Evolutionary conservation across 2,113 vertebrate genomes (phyloP).

Genomic region (Sinocyclocheilus anophthalmus): DNA sequence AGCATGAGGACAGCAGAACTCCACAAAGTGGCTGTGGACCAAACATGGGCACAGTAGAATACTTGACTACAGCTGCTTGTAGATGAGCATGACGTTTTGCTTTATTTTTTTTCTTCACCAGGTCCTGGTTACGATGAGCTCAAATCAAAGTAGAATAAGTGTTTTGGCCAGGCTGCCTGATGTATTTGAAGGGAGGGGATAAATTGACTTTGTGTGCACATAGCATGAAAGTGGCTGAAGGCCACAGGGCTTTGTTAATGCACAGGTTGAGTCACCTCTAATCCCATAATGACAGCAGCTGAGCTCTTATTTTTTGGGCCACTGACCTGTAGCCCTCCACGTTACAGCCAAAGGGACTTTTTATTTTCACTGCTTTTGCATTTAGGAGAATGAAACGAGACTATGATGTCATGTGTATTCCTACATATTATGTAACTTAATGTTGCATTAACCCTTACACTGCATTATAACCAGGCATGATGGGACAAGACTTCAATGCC

Average conservation of each 20-base stretch:
- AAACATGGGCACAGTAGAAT: background rate
- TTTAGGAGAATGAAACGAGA: background rate
- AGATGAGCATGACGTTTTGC: background rate
- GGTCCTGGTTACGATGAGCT: background rate
- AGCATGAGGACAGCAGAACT: background rate
- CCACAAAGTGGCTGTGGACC: slow-evolving; percentile 12
- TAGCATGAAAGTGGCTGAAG: background rate
- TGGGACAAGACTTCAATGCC: background rate
- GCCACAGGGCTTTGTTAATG: background rate
- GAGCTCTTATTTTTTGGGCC: slow-evolving; percentile 32
- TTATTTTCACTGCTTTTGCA: too few species aligned
- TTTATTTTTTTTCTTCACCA: background rate
- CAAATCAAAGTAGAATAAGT: background rate
- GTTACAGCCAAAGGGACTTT: background rate
- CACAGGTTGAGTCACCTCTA: slow-evolving; percentile 41
- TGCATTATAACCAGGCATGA: background rate
- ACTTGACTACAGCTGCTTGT: background rate
- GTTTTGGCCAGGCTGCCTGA: background rate
- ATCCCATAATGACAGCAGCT: slow-evolving; percentile 49
- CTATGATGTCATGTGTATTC: slow-evolving; percentile 27
- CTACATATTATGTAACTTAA: background rate
- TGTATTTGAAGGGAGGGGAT: background rate
- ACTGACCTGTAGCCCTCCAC: background rate
- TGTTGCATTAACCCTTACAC: background rate
- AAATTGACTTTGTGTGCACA: background rate